Evolutionary conservation across 2,888 invertebrate genomes (phyloP), one percentile per base, ranked within the genome.

Genomic region (Xestia sexstrigata): DNA sequence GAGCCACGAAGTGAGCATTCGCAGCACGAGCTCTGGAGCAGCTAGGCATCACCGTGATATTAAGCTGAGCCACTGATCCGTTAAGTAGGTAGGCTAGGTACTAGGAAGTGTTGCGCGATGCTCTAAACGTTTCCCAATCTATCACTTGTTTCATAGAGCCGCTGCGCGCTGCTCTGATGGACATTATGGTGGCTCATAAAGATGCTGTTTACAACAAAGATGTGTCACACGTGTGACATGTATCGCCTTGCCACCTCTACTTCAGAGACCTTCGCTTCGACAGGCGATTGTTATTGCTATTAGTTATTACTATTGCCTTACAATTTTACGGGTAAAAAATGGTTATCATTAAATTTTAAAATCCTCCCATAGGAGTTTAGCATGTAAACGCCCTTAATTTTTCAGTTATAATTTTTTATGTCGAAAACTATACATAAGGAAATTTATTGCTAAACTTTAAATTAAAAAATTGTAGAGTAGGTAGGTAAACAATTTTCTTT

Each of bases 41-140:
- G 42, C n/a, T n/a, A 30, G 20, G 39, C 39, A 66, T 35, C 35
- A 63, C 70, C 85, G 76, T 78, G 79, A 73, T 83, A 74, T 85
- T 79, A 55, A 74, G 55, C 71, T 49, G 49, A 73, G 58, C 49
- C 66, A 79, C 55, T 74, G 81, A 73, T 49, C 75, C 76, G 75
- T 77, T 69, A 65, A 60, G n/a, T n/a, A n/a, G n/a, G n/a, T n/a
- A n/a, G n/a, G n/a, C n/a, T n/a, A n/a, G n/a, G n/a, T 66, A 39
- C 58, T 62, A 58, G 63, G 67, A 70, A 77, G 45, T 58, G 17
- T 70, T 67, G 26, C 66, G 77, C 58, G n/a, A 60, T 52, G 65
- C 13, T 68, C 49, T 75, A 68, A 71, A 35, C 47, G 67, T 42
- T 68, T 63, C 67, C 20, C 26, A 45, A 58, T 35, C 45, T 30